Conservation (phyloP, 2,113 vertebrate species). For the Myiozetetes cayanensis region DNA sequence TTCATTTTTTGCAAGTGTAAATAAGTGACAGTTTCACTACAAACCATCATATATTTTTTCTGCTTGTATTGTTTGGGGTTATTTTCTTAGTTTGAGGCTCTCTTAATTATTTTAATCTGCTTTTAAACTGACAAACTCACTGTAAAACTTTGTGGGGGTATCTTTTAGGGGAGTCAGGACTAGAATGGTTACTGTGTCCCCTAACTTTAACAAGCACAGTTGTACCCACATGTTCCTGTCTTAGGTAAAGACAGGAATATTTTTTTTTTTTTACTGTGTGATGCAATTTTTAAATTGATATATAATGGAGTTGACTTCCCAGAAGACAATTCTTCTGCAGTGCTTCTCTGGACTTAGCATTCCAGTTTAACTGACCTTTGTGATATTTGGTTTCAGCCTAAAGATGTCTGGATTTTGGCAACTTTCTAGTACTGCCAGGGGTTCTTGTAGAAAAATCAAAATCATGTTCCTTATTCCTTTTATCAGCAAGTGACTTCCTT, state of each 20-base stretch:
- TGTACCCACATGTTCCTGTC: neutral
- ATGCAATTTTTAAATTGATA: neutral
- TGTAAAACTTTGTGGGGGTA: neutral
- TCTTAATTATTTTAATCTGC: neutral
- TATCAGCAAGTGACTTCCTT: neutral
- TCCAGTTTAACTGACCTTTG: neutral
- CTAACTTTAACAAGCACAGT: neutral
- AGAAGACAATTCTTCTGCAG: neutral
- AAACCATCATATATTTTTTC: neutral
- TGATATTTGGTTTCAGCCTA: neutral
- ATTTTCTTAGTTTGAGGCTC: neutral
- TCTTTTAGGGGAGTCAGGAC: neutral
- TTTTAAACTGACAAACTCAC: neutral
- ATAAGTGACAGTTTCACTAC: neutral
- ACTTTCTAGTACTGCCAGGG: neutral
- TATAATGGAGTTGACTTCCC: neutral
- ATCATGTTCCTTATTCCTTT: neutral
- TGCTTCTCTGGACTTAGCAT: neutral
- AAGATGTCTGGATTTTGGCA: neutral
- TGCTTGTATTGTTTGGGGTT: neutral
- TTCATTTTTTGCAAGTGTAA: neutral
- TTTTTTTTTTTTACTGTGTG: neutral
- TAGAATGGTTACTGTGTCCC: neutral
- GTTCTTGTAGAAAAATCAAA: neutral
- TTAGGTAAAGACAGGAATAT: neutral